A percentile compares a stretch with the other conserved stretches of the same genome.
Evolutionary conservation across 2,113 vertebrate genomes (phyloP).

Genomic region (Hystrix brachyura): DNA sequence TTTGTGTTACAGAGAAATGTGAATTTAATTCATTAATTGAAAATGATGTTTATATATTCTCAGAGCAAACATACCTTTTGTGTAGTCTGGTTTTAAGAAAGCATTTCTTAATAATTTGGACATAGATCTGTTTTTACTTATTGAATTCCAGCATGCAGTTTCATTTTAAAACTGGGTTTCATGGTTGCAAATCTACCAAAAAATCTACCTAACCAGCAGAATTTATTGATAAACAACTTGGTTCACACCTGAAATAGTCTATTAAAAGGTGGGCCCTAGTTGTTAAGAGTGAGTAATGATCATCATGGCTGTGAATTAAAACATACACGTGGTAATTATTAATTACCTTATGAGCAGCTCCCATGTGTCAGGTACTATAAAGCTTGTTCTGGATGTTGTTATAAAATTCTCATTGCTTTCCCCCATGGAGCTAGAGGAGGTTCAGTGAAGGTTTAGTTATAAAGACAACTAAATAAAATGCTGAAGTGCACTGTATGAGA

Average conservation of each 20-base stretch:
- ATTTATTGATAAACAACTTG: not conserved
- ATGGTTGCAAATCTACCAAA: not conserved
- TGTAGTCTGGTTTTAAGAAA: conserved; percentile 20
- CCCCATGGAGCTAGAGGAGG: not conserved
- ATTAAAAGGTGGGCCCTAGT: not conserved
- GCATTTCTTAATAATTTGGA: conserved; percentile 8
- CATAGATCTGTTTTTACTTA: too few species aligned
- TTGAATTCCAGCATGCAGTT: not conserved
- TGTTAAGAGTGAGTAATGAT: not conserved
- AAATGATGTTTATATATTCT: not conserved
- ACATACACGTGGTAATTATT: too few species aligned
- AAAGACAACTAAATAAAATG: not conserved
- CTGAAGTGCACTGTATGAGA: not conserved
- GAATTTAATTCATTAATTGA: conserved; percentile 34
- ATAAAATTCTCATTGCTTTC: not conserved
- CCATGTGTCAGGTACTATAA: not conserved
- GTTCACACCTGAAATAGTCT: not conserved
- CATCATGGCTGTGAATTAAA: not conserved
- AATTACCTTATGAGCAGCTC: not conserved
- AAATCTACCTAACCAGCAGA: not conserved
- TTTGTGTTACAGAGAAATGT: not conserved
- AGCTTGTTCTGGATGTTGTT: not conserved
- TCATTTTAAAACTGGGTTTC: not conserved
- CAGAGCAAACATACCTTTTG: not conserved
- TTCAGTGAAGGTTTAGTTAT: not conserved